phyloP scores from a whole-genome alignment of 2,797 vertebrate species.

The Notamacropus eugenii region DNA sequence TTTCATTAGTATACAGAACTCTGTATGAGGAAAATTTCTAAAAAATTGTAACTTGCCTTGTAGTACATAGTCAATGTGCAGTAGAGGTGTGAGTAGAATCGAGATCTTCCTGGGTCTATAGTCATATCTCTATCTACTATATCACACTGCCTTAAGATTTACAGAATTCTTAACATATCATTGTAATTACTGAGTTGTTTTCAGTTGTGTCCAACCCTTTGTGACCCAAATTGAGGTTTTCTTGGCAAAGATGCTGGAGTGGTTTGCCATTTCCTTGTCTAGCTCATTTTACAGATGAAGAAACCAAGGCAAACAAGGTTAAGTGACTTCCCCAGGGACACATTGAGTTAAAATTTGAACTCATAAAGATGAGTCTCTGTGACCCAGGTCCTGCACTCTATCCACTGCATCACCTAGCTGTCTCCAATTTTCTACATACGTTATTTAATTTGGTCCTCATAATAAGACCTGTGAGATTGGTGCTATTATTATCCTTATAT shows the following conservation, averaged over 20 bases:
- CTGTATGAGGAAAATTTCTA: not conserved
- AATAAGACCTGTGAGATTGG: not conserved
- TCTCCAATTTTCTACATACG: not conserved
- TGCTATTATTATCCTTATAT: not conserved
- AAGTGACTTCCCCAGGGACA: not conserved
- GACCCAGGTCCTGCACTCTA: not conserved
- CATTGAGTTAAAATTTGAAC: not conserved
- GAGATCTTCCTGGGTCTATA: not conserved
- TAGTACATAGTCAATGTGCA: too few relatives aligned
- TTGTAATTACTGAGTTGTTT: not conserved
- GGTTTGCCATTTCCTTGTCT: not conserved
- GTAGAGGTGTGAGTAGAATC: slow-evolving; percentile 1
- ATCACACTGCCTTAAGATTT: not conserved
- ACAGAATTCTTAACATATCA: not conserved
- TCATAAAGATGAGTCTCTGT: not conserved
- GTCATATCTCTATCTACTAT: not conserved
- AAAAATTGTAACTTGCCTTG: not conserved
- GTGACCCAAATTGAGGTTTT: not conserved
- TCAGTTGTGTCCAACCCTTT: not conserved
- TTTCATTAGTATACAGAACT: not conserved
- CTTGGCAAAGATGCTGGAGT: not conserved
- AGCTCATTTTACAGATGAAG: not conserved
- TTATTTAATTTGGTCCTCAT: not conserved
- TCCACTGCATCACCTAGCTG: not conserved
- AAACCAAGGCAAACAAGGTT: not conserved